Percentiles rank a stretch among this genome's conserved stretches.
Evolutionary conservation across 1,140 invertebrate species (phyloP).

Genomic region (Dendroctonus valens): DNA sequence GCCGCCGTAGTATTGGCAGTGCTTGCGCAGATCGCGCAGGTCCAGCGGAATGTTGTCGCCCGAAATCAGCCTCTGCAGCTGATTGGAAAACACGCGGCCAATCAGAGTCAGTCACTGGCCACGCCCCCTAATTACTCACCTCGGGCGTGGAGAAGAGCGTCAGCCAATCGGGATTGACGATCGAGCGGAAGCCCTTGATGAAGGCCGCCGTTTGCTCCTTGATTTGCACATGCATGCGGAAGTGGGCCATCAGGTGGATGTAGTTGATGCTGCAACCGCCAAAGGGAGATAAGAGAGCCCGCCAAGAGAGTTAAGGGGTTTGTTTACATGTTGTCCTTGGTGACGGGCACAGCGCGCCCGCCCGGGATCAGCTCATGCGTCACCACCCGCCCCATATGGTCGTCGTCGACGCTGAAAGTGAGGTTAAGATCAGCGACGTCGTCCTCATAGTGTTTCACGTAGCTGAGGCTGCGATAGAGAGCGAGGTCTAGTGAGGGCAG

Average conservation of each 20-base stretch:
- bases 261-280: conserved; percentile 78
- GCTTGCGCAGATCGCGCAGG: conserved; percentile 82
- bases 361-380: conserved; percentile 92
- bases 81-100: conserved; percentile 39
- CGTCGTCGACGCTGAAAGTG: conserved; percentile 96
- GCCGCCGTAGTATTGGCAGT: conserved; percentile 98
- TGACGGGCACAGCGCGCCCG: conserved; percentile 88
- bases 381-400: conserved; percentile 87
- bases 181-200: conserved; percentile 91
- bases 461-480: conserved; percentile 93
- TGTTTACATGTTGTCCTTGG: conserved; percentile 92
- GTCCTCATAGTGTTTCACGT: conserved; percentile 95
- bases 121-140: conserved; percentile 53
- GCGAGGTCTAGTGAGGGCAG: conserved; percentile 94
- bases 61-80: conserved; percentile 85
- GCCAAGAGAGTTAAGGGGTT: background rate
- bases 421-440: conserved; percentile 92
- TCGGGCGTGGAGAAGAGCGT: conserved; percentile 95
- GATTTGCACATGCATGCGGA: conserved; percentile 96
- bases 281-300: background rate
- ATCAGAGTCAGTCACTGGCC: no score
- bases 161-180: conserved; percentile 95
- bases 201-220: conserved; percentile 95
- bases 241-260: conserved; percentile 98
- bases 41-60: conserved; percentile 91